Base-by-base conservation (phyloP, 1,140 invertebrate species). In the Procambarus clarkii region DNA sequence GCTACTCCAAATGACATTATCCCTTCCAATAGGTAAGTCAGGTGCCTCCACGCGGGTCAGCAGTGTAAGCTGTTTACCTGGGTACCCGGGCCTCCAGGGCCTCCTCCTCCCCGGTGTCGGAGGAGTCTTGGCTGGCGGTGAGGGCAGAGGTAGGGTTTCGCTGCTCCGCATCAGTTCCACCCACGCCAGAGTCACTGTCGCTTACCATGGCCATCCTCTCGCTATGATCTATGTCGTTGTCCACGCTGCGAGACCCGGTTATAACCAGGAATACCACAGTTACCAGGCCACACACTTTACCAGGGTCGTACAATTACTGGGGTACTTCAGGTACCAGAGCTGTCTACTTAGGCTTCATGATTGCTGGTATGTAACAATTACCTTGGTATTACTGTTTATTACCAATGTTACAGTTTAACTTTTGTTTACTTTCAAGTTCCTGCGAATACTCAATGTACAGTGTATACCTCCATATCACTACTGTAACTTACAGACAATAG, bases 161-260 rank as follows among this genome's bases (percentile, higher is more conserved):
- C 18, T 88, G 85, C 44, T 84, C 85, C 54, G 77, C 71, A 44
- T 88, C 81, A 78, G 79, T 88, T 21, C 91, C 91, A 46, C 91
- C 91, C 50, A 87, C 85, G 44, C 91, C 84, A 24, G 85, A 92
- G 86, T 92, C 91, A 84, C 78, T 88, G 91, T 92, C 91, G 86
- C 91, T 92, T 84, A 92, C 91, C 85, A 92, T 87, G 60, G 91
- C 91, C 69, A 92, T 60, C 86, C 91, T 71, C 80, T 92, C 91
- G 48, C 85, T 88, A 77, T 92, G 91, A 81, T 92, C 91, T 44
- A 84, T 79, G 80, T 92, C 91, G 91, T 92, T 92, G 91, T 92
- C 91, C 85, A 92, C 91, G 91, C 91, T 92, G 89, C 54, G 60
- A 78, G 71, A 78, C 76, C 81, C 81, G 79, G 81, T 71, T 82